A percentile compares a stretch with the other conserved stretches of the same genome.
phyloP scores from a whole-genome alignment of 2,888 invertebrate species.

The Bedellia somnulentella region DNA sequence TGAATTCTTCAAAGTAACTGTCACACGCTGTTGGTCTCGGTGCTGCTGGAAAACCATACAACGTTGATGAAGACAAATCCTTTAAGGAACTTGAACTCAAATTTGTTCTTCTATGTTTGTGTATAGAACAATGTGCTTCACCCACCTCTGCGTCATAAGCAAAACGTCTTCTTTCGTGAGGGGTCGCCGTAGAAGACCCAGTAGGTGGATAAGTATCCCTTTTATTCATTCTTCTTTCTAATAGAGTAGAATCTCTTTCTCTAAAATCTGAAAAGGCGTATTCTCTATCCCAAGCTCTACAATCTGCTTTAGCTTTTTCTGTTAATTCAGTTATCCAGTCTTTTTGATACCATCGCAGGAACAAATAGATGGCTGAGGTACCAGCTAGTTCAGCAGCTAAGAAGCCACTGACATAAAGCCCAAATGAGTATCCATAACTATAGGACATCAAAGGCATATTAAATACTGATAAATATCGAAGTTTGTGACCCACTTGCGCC shows the following conservation, averaged over 20 bases:
- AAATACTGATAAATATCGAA: slow-evolving; percentile 76
- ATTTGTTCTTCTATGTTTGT: slow-evolving; percentile 52
- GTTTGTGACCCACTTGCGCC: slow-evolving; percentile 85
- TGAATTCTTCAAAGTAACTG: slow-evolving; percentile 58
- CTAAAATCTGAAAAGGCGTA: slow-evolving; percentile 51
- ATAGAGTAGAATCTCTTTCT: slow-evolving; percentile 40
- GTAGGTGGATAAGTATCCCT: slow-evolving; percentile 46
- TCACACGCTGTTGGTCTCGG: slow-evolving; percentile 66
- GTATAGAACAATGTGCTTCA: slow-evolving; percentile 59
- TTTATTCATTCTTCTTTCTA: slow-evolving; percentile 41
- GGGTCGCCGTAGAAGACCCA: slow-evolving; percentile 41
- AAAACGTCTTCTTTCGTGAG: slow-evolving; percentile 61
- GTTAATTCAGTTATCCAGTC: slow-evolving; percentile 60
- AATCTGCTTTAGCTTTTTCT: slow-evolving; percentile 50
- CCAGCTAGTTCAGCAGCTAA: slow-evolving; percentile 84
- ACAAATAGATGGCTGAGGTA: slow-evolving; percentile 83
- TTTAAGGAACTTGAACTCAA: slow-evolving; percentile 61
- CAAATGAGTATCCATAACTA: slow-evolving; percentile 86
- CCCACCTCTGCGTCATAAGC: slow-evolving; percentile 64
- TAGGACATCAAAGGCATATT: slow-evolving; percentile 82
- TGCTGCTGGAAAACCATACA: slow-evolving; percentile 67
- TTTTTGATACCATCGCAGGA: slow-evolving; percentile 77
- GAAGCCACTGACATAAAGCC: slow-evolving; percentile 82
- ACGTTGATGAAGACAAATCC: slow-evolving; percentile 56
- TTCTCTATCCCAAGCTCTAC: slow-evolving; percentile 52